Percentiles rank a stretch among this genome's conserved stretches.
Evolutionary conservation across 2,888 invertebrate genomes (phyloP).

Genomic region (Taenaris catops): DNA sequence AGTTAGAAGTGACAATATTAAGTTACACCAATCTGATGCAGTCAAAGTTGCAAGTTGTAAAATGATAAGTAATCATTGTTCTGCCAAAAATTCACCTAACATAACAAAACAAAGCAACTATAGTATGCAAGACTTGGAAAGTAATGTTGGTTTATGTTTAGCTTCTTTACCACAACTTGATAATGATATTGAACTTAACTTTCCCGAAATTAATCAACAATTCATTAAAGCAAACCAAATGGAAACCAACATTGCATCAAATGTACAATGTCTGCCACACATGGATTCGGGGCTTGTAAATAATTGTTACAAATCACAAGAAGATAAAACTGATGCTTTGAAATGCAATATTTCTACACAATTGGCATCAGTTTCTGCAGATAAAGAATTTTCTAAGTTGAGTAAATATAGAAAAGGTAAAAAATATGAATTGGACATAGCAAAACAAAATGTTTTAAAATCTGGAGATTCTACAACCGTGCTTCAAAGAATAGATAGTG

Average conservation of each 20-base stretch:
- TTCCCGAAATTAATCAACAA: conserved; percentile 73
- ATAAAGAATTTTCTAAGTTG: conserved; percentile 52
- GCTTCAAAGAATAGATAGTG: conserved; percentile 55
- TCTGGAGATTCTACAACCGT: conserved; percentile 1
- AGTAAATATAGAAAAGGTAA: conserved; percentile 63
- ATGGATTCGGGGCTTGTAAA: conserved; percentile 32
- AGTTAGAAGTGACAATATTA: conserved; percentile 35
- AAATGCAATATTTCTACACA: conserved; percentile 13
- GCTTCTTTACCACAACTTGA: conserved; percentile 66
- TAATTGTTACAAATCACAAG: conserved; percentile 7
- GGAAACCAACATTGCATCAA: conserved; percentile 33
- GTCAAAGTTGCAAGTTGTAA: conserved; percentile 52
- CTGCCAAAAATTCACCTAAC: conserved; percentile 36
- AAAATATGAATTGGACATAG: conserved; percentile 26
- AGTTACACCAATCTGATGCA: conserved; percentile 22
- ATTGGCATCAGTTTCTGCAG: conserved; percentile 30
- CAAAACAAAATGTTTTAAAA: conserved; percentile 6
- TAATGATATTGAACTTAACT: conserved; percentile 69
- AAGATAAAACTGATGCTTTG: conserved; percentile 21
- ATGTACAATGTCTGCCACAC: conserved; percentile 35
- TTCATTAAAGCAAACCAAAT: conserved; percentile 69
- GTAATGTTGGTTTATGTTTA: conserved; percentile 61
- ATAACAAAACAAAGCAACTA: conserved; percentile 49
- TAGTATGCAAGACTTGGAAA: conserved; percentile 62
- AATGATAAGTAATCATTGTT: conserved; percentile 52